Evolutionary conservation across 2,797 vertebrate species (phyloP).

Genomic region (Tangara arthus): DNA sequence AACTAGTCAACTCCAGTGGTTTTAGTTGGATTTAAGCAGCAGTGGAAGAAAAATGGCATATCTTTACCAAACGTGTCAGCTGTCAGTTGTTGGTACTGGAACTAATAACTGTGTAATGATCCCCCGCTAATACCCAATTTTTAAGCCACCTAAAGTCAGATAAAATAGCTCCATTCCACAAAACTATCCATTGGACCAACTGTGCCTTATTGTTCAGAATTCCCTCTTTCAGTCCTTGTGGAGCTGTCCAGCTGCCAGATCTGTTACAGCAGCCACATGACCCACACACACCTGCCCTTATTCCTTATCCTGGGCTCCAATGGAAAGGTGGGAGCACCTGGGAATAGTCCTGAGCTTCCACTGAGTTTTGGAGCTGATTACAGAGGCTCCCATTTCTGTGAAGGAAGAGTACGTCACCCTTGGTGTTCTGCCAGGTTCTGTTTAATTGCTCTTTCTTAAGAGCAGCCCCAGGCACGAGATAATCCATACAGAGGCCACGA

Average conservation of each 20-base stretch:
- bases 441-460: neutral
- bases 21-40: neutral
- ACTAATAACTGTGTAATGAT: rapidly evolving
- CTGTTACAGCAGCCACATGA: neutral
- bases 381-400: neutral
- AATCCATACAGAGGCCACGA: rapidly evolving
- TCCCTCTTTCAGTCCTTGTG: neutral
- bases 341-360: neutral
- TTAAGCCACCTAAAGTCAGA: neutral
- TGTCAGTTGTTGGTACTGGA: neutral
- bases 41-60: neutral
- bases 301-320: rapidly evolving
- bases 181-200: neutral
- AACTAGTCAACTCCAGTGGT: neutral
- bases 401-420: neutral
- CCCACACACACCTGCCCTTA: rapidly evolving
- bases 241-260: neutral
- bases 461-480: neutral
- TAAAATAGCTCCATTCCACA: neutral
- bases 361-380: neutral
- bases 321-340: neutral
- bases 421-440: neutral
- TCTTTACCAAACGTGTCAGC: neutral
- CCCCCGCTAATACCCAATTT: neutral
- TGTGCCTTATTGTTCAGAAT: neutral